Base-by-base conservation (phyloP, 2,888 invertebrate genomes). In the Plagiodera versicolora region DNA sequence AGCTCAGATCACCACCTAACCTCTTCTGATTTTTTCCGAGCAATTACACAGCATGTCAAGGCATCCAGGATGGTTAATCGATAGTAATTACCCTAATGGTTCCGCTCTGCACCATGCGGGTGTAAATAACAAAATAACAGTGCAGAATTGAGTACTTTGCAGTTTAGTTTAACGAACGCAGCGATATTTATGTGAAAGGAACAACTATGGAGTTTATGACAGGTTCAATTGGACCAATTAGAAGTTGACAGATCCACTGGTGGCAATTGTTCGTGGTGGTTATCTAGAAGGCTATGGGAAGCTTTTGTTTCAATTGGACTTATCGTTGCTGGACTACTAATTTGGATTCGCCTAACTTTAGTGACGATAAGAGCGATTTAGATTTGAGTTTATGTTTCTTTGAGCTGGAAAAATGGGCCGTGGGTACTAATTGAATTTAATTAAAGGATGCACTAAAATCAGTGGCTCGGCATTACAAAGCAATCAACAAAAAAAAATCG, bases 51-150 rank as follows among this genome's bases (percentile, higher is more conserved):
- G 39, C 14, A 39, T 39, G n/a, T 39, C 39, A 39, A 39, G 32
- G 39, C 39, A 39, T 14, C 39, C 39, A 39, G 39, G 14, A 39
- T 39, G 14, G 39, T 39, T 39, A n/a, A 39, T 39, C 39, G 39
- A 39, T 39, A 14, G 10, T 52, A 56, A 61, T 61, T 57, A 53
- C 53, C 45, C 18, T 56, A 60, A 39, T 39, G 39, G 39, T 39
- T 39, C 14, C 14, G 14, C 14, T 39, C 14, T 39, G 8, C 39
- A 14, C 39, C 39, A 39, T 39, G 39, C 39, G 39, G 39, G 39
- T 39, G 39, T 39, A 39, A 39, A 39, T 39, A 39, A n/a, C 39
- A 39, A 39, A 39, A 39, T 39, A 39, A n/a, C 39, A 39, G 39
- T n/a, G 39, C 39, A 39, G 24, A 24, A 24, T 24, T 24, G 6